Evolutionary conservation across 2,797 vertebrate genomes (phyloP).

Genomic region (Gallinago stenura): DNA sequence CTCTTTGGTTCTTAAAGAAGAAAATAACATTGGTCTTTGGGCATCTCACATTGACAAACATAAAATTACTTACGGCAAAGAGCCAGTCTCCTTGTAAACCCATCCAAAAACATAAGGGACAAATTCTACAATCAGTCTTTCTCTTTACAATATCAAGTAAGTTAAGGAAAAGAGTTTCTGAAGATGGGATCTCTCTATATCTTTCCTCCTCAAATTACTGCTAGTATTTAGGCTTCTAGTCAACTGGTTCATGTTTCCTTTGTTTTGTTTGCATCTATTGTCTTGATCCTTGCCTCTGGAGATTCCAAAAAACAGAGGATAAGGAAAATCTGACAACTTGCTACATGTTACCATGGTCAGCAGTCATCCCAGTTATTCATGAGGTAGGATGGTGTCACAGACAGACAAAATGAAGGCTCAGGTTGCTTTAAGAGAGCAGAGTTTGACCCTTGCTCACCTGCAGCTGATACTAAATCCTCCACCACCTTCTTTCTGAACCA

Average conservation of each 20-base stretch:
- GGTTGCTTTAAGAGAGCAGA: neutral
- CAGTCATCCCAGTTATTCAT: neutral
- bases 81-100: neutral
- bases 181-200: neutral
- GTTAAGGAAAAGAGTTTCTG: neutral
- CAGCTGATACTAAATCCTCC: neutral
- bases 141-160: neutral
- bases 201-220: neutral
- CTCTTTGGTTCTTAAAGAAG: neutral
- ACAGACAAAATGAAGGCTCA: neutral
- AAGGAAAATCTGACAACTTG: neutral
- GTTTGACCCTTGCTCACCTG: neutral
- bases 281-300: accelerated
- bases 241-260: neutral
- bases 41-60: neutral
- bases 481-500: neutral
- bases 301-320: neutral
- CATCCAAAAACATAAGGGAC: neutral
- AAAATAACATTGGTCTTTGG: neutral
- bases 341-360: neutral
- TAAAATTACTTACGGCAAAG: neutral
- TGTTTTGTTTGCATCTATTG: neutral
- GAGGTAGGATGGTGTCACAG: neutral
- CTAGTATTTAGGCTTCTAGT: neutral
- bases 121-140: neutral